These are phyloP conservation scores for Stichodactyla mertensii DNA, from an alignment of 64 coral and sea anemone genomes.

Conservation along the genomic window DNA sequence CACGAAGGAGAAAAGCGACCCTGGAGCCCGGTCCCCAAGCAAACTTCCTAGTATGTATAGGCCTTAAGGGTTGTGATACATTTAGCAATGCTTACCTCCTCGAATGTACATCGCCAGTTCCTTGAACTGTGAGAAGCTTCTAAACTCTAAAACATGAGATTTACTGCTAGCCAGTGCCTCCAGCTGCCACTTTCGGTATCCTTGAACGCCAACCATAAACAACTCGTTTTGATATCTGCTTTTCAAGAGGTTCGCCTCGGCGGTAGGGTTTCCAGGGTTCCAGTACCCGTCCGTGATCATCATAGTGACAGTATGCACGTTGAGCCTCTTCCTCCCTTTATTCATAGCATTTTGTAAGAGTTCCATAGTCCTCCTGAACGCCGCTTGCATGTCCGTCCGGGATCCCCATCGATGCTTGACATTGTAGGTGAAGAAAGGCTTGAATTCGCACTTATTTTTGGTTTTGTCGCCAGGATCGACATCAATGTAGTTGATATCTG, in stretches of 20 bases:
- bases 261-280: slow-evolving; percentile 63
- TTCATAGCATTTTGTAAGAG: slow-evolving; percentile 38
- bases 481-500: slow-evolving; percentile 86
- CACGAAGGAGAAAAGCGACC: too few relatives aligned
- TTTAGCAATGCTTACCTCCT: slow-evolving; percentile 53
- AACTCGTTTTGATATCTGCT: slow-evolving; percentile 50
- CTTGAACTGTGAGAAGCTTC: slow-evolving; percentile 57
- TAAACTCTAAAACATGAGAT: slow-evolving; percentile 59
- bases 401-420: slow-evolving; percentile 58
- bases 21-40: too few relatives aligned
- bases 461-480: slow-evolving; percentile 43
- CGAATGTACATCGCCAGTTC: slow-evolving; percentile 80
- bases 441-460: slow-evolving; percentile 93
- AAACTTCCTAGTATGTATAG: too few relatives aligned
- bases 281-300: slow-evolving; percentile 91
- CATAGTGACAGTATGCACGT: slow-evolving; percentile 80
- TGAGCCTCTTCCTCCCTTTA: slow-evolving; percentile 37
- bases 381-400: slow-evolving; percentile 70
- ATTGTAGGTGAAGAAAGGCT: slow-evolving; percentile 64
- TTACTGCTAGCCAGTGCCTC: slow-evolving; percentile 48
- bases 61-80: neutral
- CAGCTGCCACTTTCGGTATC: slow-evolving; percentile 48
- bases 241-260: slow-evolving; percentile 50
- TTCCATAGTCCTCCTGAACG: slow-evolving; percentile 27
- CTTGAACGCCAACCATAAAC: slow-evolving; percentile 76